phyloP scores from a whole-genome alignment of 2,797 vertebrate species.

The Enteromius viviparus region DNA sequence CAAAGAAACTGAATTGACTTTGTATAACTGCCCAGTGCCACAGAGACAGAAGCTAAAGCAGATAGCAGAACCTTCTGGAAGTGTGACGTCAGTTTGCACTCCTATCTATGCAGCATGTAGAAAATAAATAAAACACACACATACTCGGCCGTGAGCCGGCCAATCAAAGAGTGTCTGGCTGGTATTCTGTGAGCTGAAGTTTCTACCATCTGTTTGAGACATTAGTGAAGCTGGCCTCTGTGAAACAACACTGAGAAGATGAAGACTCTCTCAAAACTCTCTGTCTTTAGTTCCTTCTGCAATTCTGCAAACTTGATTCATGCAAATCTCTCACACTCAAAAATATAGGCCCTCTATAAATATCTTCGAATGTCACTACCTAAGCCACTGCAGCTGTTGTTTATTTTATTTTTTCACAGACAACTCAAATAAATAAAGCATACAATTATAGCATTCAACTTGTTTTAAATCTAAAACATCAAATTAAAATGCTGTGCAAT shows the following conservation, averaged over 20 bases:
- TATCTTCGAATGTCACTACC: neutral
- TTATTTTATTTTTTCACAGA: neutral
- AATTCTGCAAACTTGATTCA: neutral
- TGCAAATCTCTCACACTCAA: neutral
- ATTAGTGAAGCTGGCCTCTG: slow-evolving; percentile 42
- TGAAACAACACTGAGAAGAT: neutral
- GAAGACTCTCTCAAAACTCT: neutral
- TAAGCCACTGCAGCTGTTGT: neutral
- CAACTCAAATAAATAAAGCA: neutral
- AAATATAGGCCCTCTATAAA: neutral
- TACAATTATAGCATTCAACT: neutral
- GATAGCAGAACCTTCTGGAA: slow-evolving; percentile 13
- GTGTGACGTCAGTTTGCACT: slow-evolving; percentile 7
- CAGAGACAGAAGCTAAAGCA: neutral
- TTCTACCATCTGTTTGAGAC: slow-evolving; percentile 54
- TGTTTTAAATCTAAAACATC: neutral
- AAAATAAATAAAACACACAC: slow-evolving; percentile 27
- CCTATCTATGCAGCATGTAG: neutral
- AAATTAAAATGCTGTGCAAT: neutral
- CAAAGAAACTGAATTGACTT: neutral
- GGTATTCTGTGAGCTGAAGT: slow-evolving; percentile 41
- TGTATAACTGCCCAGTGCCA: neutral
- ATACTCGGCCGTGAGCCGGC: neutral
- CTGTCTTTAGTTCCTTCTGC: neutral
- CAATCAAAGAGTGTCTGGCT: slow-evolving; percentile 26